Conservation (phyloP, 2,113 vertebrate species). For the Pseudopodoces humilis region DNA sequence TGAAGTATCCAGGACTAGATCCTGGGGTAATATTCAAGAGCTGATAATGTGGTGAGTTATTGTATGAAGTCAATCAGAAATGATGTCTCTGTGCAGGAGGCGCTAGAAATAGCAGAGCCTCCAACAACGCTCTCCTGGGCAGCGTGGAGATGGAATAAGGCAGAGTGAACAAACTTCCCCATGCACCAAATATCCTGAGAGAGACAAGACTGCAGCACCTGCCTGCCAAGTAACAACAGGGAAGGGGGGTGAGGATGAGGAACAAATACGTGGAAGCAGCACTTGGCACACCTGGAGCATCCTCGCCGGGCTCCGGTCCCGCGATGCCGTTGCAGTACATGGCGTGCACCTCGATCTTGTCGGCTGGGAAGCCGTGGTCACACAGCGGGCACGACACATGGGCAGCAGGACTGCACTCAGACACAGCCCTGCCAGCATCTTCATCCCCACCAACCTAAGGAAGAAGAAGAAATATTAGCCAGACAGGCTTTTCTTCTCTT, state of each 20-base stretch:
- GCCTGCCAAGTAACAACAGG: background rate
- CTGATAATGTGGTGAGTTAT: background rate
- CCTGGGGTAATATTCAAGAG: background rate
- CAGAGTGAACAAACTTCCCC: background rate
- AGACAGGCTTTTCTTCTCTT: background rate
- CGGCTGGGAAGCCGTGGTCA: conserved; percentile 74
- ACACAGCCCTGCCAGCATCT: conserved; percentile 12
- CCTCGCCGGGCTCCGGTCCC: conserved; percentile 28
- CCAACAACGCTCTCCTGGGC: background rate
- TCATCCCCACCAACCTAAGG: conserved; percentile 63
- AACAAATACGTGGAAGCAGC: background rate
- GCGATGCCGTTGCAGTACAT: conserved; percentile 84
- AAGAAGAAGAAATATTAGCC: background rate
- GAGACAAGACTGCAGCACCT: background rate
- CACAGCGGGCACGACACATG: conserved; percentile 85
- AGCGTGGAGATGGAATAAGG: background rate
- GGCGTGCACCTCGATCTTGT: conserved; percentile 85
- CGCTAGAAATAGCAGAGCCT: background rate
- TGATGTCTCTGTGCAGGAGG: background rate
- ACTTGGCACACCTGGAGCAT: conserved; percentile 33
- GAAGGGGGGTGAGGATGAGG: background rate
- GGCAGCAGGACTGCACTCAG: background rate
- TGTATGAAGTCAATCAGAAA: background rate
- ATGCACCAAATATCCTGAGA: background rate
- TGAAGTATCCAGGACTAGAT: background rate